phyloP scores from a whole-genome alignment of 2,888 invertebrate species.

The Hemistola chrysoprasaria region DNA sequence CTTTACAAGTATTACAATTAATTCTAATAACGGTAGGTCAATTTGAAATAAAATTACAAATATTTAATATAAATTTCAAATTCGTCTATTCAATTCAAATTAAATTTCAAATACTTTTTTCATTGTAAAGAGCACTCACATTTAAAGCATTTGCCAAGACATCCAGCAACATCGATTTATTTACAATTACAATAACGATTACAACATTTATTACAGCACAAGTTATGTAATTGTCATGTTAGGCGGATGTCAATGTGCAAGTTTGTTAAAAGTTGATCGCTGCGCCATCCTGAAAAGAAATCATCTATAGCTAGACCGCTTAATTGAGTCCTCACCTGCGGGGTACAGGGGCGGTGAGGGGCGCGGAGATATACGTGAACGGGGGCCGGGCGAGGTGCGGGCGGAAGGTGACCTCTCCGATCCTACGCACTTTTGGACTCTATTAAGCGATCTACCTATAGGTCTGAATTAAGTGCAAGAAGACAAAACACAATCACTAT shows the following conservation, averaged over 20 bases:
- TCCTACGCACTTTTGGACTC: too few species aligned
- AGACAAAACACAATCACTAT: too few species aligned
- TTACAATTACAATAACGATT: conserved; percentile 27
- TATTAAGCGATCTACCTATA: too few species aligned
- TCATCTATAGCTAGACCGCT: conserved; percentile 33
- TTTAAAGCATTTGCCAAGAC: conserved; percentile 73
- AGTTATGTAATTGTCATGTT: conserved; percentile 29
- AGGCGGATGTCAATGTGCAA: conserved; percentile 53
- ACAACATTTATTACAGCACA: conserved; percentile 45
- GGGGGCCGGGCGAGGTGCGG: too few species aligned
- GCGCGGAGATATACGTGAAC: too few species aligned
- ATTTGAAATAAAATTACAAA: too few species aligned
- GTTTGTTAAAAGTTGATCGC: conserved; percentile 16
- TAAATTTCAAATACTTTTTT: conserved; percentile 11
- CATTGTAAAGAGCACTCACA: conserved; percentile 64
- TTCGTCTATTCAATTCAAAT: not conserved
- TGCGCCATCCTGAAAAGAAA: conserved; percentile 17
- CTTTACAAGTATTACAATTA: conserved; percentile 51
- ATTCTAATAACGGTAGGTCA: not conserved
- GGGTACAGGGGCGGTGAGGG: too few species aligned
- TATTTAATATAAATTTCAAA: not conserved
- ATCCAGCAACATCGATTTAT: conserved; percentile 64
- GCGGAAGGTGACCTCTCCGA: too few species aligned
- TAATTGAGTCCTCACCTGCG: too few species aligned
- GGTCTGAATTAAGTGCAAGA: too few species aligned